Evolutionary conservation across 2,888 invertebrate genomes (phyloP).

Genomic region (Ornithoptera alexandrae): DNA sequence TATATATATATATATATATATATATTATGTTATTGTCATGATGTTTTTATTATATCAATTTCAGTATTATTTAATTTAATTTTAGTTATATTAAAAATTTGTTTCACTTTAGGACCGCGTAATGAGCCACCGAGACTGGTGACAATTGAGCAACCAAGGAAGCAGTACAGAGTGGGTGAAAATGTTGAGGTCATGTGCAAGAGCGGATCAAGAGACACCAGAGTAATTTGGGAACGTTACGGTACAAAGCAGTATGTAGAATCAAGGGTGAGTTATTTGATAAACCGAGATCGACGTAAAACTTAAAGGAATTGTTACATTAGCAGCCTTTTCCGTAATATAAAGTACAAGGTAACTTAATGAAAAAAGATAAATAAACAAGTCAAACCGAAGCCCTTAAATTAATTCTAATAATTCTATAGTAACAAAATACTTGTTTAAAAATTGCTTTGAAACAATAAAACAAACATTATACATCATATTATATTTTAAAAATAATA

Average conservation of each 20-base stretch:
- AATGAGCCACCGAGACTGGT: slow-evolving; percentile 47
- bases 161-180: slow-evolving; percentile 58
- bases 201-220: slow-evolving; percentile 40
- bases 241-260: slow-evolving; percentile 62
- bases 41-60: no score
- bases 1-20: no score
- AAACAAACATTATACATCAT: no score
- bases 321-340: no score
- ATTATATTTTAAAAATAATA: background rate
- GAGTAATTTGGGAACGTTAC: slow-evolving; percentile 52
- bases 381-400: no score
- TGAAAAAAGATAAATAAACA: no score
- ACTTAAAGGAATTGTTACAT: background rate
- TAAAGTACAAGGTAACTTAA: no score
- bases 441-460: no score
- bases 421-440: no score
- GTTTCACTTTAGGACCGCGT: slow-evolving; percentile 52
- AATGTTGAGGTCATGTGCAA: slow-evolving; percentile 61
- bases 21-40: background rate
- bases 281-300: background rate
- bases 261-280: slow-evolving; percentile 48
- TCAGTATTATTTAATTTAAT: background rate
- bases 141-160: slow-evolving; percentile 60
- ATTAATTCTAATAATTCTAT: no score
- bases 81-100: background rate